Evolutionary conservation across 1,140 invertebrate species (phyloP).

Genomic region (Parapsyche elsis): DNA sequence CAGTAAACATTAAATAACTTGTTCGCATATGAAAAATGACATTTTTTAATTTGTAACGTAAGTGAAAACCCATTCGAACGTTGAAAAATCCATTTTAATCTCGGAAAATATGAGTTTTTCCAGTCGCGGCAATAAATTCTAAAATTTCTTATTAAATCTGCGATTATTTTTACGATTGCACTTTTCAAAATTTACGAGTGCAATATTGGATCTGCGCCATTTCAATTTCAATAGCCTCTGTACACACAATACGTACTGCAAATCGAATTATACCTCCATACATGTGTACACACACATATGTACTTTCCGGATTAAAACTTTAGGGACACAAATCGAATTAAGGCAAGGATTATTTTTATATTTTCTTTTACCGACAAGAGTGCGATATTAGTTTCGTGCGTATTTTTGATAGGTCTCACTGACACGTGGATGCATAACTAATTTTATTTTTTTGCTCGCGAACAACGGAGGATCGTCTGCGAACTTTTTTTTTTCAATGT

Average conservation of each 20-base stretch:
- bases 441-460: slow-evolving; percentile 21
- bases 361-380: not conserved
- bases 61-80: too few relatives aligned
- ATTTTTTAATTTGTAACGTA: too few relatives aligned
- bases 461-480: not conserved
- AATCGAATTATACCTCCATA: not conserved
- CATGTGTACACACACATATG: not conserved
- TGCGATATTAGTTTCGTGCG: not conserved
- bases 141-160: too few relatives aligned
- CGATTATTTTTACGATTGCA: not conserved
- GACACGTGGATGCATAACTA: not conserved
- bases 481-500: slow-evolving; percentile 34
- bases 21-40: too few relatives aligned
- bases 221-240: slow-evolving; percentile 4
- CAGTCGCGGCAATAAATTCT: too few relatives aligned
- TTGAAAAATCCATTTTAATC: too few relatives aligned
- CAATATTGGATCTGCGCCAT: slow-evolving; percentile 14
- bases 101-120: too few relatives aligned
- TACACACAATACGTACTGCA: not conserved
- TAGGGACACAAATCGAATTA: not conserved
- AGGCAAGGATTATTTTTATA: not conserved
- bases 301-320: not conserved
- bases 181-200: not conserved
- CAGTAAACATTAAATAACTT: too few relatives aligned
- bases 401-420: slow-evolving; percentile 10